Percentiles rank a stretch among this genome's conserved stretches.
These are phyloP conservation scores for Nemapogon koenigi DNA, from an alignment of 2,888 invertebrate species.

Conservation along the genomic window DNA sequence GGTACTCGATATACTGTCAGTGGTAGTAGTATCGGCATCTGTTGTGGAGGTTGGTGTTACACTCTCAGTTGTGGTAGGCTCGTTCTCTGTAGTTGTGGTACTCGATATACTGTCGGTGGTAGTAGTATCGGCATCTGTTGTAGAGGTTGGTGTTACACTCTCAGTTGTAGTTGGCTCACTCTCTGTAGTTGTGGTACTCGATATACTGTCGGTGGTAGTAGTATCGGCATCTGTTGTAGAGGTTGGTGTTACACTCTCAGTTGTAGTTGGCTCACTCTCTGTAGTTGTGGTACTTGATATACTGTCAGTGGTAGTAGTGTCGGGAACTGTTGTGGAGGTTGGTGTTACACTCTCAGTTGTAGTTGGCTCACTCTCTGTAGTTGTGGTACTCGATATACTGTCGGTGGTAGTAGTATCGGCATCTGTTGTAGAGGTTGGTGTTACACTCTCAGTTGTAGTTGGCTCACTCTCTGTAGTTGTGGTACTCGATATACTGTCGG, in stretches of 20 bases:
- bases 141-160: not conserved
- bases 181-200: not conserved
- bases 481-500: too few species aligned
- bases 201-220: not conserved
- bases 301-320: conserved; percentile 1
- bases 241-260: conserved; percentile 10
- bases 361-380: conserved; percentile 7
- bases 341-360: conserved; percentile 10
- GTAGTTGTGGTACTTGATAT: conserved; percentile 4
- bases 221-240: conserved; percentile 7
- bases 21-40: not conserved
- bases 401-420: not conserved
- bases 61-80: conserved; percentile 3
- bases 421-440: not conserved
- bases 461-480: conserved; percentile 1
- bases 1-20: not conserved
- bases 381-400: too few species aligned
- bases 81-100: not conserved
- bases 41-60: not conserved
- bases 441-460: conserved; percentile 3
- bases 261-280: conserved; percentile 6
- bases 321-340: conserved; percentile 3
- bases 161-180: conserved; percentile 1
- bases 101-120: not conserved
- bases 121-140: conserved; percentile 1